Conservation (phyloP, 2,888 invertebrate species). For the Cephus pygmeus region DNA sequence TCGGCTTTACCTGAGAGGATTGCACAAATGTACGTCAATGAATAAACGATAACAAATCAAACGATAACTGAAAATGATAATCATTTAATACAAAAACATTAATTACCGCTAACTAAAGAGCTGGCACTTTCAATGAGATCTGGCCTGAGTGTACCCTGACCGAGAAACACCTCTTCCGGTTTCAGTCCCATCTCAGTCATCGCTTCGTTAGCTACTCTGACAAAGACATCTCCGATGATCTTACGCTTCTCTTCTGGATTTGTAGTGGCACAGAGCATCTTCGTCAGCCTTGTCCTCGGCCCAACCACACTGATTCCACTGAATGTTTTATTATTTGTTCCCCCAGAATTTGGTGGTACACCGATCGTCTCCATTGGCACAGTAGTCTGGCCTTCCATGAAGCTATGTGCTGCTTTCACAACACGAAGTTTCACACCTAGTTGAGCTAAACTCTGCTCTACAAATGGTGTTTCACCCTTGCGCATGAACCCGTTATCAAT, state of each 20-base stretch:
- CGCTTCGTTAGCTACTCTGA: slow-evolving; percentile 91
- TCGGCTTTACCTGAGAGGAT: slow-evolving; percentile 78
- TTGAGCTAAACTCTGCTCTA: slow-evolving; percentile 84
- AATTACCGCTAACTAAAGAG: slow-evolving; percentile 75
- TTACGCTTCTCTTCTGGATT: slow-evolving; percentile 98
- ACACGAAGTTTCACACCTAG: slow-evolving; percentile 86
- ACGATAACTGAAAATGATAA: background rate
- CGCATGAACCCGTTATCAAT: slow-evolving; percentile 99
- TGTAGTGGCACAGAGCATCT: slow-evolving; percentile 85
- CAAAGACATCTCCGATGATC: slow-evolving; percentile 99
- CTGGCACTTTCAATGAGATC: slow-evolving; percentile 99
- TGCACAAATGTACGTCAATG: background rate
- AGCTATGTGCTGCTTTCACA: slow-evolving; percentile 75
- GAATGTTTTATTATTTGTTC: slow-evolving; percentile 65
- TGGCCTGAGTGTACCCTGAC: slow-evolving; percentile 95
- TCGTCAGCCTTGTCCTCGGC: slow-evolving; percentile 76
- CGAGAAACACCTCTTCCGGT: slow-evolving; percentile 91
- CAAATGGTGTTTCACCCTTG: slow-evolving; percentile 91
- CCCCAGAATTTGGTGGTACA: slow-evolving; percentile 38
- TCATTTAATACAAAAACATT: slow-evolving; percentile 3
- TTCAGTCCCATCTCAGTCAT: slow-evolving; percentile 88
- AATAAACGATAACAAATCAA: background rate
- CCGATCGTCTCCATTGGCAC: slow-evolving; percentile 71
- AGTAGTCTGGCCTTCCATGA: slow-evolving; percentile 85
- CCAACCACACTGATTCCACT: slow-evolving; percentile 44